phyloP scores from a whole-genome alignment of 2,797 vertebrate species.

The Balearica regulorum region DNA sequence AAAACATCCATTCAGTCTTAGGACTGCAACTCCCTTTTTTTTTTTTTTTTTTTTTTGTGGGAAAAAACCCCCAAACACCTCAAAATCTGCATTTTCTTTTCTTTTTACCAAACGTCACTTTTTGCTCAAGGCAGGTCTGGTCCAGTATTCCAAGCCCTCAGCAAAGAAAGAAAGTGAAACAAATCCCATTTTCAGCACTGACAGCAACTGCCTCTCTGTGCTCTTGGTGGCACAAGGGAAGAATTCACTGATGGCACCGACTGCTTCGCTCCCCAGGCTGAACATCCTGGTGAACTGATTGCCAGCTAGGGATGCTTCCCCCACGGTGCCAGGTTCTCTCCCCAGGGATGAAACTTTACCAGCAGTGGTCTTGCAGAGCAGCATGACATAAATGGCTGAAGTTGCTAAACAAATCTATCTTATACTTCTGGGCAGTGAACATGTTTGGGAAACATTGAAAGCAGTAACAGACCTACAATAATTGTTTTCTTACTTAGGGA shows the following conservation, averaged over 20 bases:
- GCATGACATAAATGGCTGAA: neutral
- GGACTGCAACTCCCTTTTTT: neutral
- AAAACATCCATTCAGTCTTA: neutral
- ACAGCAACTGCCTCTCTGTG: neutral
- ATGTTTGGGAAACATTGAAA: constrained; percentile 4
- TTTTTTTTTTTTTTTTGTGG: too few relatives aligned
- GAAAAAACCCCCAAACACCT: too few relatives aligned
- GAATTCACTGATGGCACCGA: neutral
- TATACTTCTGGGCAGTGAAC: neutral
- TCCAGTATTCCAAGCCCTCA: neutral
- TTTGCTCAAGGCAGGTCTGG: neutral
- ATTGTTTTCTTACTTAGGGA: neutral
- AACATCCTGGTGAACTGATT: neutral
- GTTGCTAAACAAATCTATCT: constrained; percentile 22
- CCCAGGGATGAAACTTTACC: neutral
- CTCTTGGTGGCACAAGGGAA: neutral
- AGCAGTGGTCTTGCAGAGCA: neutral
- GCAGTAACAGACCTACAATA: neutral
- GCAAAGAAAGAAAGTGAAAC: neutral
- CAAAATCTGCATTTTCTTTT: neutral
- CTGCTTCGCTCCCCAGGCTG: neutral
- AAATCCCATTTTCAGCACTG: neutral
- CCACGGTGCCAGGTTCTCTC: neutral
- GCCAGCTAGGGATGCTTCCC: neutral
- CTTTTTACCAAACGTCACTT: neutral